These are phyloP conservation scores for Ictalurus punctatus DNA, from an alignment of 2,113 vertebrate species.

Conservation along the genomic window DNA sequence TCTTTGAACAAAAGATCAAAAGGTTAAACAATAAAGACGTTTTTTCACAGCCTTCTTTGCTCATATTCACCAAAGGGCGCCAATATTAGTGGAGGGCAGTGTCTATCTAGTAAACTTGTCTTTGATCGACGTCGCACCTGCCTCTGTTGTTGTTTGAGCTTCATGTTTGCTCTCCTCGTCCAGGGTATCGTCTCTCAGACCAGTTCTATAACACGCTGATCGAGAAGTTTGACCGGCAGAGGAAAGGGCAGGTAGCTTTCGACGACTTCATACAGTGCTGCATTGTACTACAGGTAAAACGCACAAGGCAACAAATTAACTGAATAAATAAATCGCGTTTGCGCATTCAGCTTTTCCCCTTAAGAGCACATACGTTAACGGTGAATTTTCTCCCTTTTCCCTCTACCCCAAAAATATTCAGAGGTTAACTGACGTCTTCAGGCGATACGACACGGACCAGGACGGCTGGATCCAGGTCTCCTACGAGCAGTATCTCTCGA, in stretches of 20 bases:
- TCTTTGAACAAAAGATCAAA: too few relatives aligned
- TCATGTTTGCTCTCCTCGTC: not conserved
- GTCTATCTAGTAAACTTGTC: not conserved
- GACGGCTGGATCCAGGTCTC: slow-evolving; percentile 99
- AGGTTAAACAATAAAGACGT: too few relatives aligned
- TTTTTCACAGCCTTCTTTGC: too few relatives aligned
- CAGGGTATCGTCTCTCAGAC: slow-evolving; percentile 94
- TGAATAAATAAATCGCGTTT: not conserved
- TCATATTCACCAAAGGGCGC: too few relatives aligned
- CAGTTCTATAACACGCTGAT: slow-evolving; percentile 95
- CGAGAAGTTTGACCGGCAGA: slow-evolving; percentile 95
- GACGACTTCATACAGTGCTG: slow-evolving; percentile 99
- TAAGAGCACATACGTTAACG: not conserved
- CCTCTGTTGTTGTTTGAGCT: not conserved
- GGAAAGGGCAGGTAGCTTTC: slow-evolving; percentile 93
- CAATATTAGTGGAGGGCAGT: too few relatives aligned
- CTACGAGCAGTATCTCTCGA: slow-evolving; percentile 96
- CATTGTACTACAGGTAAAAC: slow-evolving; percentile 91
- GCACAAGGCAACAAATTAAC: not conserved
- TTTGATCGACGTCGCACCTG: not conserved
- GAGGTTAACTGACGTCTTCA: slow-evolving; percentile 95
- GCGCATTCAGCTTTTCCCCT: not conserved
- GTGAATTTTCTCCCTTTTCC: not conserved
- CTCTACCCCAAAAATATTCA: slow-evolving; percentile 51
- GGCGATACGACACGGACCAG: slow-evolving; percentile 92